Evolutionary conservation across 2,888 invertebrate species (phyloP).

Genomic region (Ochropacha duplaris): DNA sequence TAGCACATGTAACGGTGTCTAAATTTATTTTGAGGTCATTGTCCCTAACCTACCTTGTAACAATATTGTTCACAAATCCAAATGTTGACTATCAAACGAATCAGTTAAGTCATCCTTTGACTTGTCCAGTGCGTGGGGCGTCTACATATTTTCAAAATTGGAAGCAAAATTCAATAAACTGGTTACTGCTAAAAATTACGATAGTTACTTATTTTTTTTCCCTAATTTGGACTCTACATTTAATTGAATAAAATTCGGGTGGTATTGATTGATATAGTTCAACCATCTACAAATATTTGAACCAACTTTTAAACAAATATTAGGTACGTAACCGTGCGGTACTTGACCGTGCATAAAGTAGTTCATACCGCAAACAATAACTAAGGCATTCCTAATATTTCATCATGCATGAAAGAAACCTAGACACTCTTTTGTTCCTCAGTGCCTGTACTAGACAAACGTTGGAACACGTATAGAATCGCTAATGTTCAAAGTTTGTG

Average conservation of each 20-base stretch:
- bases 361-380: conserved; percentile 2
- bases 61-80: not conserved
- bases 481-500: conserved; percentile 64
- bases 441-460: conserved; percentile 37
- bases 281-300: not conserved
- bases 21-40: not conserved
- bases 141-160: too few species aligned
- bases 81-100: too few species aligned
- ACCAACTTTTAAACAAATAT: not conserved
- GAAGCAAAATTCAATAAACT: too few species aligned
- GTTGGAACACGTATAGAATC: conserved; percentile 54
- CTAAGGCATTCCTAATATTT: conserved; percentile 30
- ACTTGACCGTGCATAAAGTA: not conserved
- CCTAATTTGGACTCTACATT: too few species aligned
- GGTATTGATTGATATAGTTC: too few species aligned
- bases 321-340: not conserved
- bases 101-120: too few species aligned
- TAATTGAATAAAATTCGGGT: too few species aligned
- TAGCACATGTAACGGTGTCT: too few species aligned
- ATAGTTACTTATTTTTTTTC: too few species aligned
- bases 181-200: too few species aligned
- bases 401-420: conserved; percentile 34
- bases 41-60: not conserved
- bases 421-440: conserved; percentile 55
- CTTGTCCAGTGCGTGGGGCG: too few species aligned